Evolutionary conservation across 2,797 vertebrate species (phyloP).

Genomic region (Neoniphon sammara): DNA sequence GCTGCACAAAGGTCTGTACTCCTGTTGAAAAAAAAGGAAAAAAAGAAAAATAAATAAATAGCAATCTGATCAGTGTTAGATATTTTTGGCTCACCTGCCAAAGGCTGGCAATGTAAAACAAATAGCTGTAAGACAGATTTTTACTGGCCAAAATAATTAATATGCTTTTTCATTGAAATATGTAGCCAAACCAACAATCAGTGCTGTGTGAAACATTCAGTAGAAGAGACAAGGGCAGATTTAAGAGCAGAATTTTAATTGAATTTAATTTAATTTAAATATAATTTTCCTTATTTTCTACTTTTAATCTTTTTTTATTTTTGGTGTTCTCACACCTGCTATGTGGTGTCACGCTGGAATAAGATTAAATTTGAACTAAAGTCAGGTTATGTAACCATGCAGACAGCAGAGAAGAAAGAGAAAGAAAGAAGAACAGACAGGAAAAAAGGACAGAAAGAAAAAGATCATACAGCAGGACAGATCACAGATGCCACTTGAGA

Average conservation of each 20-base stretch:
- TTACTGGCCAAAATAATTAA: not conserved
- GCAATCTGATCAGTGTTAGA: not conserved
- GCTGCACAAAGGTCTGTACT: conserved; percentile 92
- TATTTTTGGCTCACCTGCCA: not conserved
- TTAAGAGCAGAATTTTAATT: too few species aligned
- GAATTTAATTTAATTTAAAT: too few species aligned
- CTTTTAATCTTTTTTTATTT: too few species aligned
- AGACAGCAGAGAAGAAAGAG: conserved; percentile 2
- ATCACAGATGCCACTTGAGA: too few species aligned
- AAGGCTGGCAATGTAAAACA: not conserved
- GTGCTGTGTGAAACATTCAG: not conserved
- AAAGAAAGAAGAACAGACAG: too few species aligned
- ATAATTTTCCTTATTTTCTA: too few species aligned
- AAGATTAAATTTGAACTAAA: too few species aligned
- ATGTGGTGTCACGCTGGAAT: too few species aligned
- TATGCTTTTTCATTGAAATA: conserved; percentile 1
- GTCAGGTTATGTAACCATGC: not conserved
- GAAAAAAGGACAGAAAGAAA: too few species aligned
- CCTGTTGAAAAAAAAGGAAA: not conserved
- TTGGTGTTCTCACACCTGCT: too few species aligned
- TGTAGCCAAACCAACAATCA: not conserved
- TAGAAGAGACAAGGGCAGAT: not conserved
- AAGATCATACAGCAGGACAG: too few species aligned
- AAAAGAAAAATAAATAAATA: not conserved
- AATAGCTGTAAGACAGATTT: conserved; percentile 3